Percentiles rank a stretch among this genome's conserved stretches.
phyloP scores from a whole-genome alignment of 2,113 vertebrate genomes.

The Rhinoptilus africanus region DNA sequence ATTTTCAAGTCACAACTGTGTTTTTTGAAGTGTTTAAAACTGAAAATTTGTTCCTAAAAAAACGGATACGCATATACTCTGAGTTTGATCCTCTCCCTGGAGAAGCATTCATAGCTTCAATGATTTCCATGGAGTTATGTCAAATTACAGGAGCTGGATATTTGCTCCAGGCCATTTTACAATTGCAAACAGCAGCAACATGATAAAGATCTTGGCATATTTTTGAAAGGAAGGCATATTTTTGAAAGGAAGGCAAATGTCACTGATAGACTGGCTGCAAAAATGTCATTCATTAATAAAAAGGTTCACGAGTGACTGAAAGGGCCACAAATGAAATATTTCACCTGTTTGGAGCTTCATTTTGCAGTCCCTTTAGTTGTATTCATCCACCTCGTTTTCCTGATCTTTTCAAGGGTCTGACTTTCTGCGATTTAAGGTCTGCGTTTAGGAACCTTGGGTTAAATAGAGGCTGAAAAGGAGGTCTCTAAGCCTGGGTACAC shows the following conservation, averaged over 20 bases:
- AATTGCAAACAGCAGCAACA: neutral
- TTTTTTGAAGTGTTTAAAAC: neutral
- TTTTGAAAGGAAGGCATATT: conserved; percentile 1
- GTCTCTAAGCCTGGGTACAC: neutral
- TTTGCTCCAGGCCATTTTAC: neutral
- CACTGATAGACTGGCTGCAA: neutral
- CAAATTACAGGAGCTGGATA: neutral
- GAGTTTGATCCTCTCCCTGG: neutral
- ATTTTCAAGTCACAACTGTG: neutral
- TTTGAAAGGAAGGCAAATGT: neutral
- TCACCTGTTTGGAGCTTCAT: neutral
- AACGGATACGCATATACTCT: neutral
- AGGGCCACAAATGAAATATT: neutral
- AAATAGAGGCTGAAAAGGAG: too few relatives aligned
- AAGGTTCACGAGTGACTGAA: neutral
- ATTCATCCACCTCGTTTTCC: neutral
- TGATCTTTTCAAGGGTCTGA: neutral
- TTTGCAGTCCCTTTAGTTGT: neutral
- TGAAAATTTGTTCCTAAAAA: neutral
- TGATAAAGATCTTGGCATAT: neutral
- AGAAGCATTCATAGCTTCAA: neutral
- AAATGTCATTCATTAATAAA: neutral
- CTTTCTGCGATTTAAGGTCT: neutral
- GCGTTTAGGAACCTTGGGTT: neutral
- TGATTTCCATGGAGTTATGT: neutral